Percentiles rank a stretch among this genome's conserved stretches.
Conservation (phyloP, 1,140 invertebrate species). For the Cydia splendana region DNA sequence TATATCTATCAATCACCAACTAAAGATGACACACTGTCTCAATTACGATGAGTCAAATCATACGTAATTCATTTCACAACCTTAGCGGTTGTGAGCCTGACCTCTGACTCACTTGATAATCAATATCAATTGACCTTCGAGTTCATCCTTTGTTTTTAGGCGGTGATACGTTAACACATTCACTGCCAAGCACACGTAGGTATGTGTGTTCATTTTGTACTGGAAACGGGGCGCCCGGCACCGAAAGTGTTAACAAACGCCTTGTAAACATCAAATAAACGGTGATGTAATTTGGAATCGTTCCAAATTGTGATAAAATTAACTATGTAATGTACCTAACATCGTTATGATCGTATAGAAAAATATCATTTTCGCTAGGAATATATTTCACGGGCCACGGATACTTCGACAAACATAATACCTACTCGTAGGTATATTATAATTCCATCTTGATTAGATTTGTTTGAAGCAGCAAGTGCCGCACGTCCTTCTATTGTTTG, state of each 20-base stretch:
- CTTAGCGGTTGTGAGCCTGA: neutral
- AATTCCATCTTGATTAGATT: no score
- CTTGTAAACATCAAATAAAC: neutral
- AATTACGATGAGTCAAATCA: neutral
- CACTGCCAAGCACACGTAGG: no score
- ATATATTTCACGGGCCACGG: no score
- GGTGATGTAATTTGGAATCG: neutral
- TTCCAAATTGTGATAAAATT: neutral
- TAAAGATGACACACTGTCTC: neutral
- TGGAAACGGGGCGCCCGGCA: no score
- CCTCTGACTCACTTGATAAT: slow-evolving; percentile 6
- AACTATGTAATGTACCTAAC: neutral
- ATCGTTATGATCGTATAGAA: no score
- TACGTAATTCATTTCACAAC: neutral
- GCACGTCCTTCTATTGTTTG: no score
- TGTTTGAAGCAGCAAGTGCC: no score
- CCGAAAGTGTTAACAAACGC: neutral
- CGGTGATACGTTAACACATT: neutral
- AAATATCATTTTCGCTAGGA: no score
- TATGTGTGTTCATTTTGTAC: no score
- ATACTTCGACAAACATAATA: no score
- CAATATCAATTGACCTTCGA: slow-evolving; percentile 32
- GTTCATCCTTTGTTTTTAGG: neutral
- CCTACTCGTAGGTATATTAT: no score
- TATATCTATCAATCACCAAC: neutral